Evolutionary conservation across 2,797 vertebrate species (phyloP).

Genomic region (Aulostomus chinensis): DNA sequence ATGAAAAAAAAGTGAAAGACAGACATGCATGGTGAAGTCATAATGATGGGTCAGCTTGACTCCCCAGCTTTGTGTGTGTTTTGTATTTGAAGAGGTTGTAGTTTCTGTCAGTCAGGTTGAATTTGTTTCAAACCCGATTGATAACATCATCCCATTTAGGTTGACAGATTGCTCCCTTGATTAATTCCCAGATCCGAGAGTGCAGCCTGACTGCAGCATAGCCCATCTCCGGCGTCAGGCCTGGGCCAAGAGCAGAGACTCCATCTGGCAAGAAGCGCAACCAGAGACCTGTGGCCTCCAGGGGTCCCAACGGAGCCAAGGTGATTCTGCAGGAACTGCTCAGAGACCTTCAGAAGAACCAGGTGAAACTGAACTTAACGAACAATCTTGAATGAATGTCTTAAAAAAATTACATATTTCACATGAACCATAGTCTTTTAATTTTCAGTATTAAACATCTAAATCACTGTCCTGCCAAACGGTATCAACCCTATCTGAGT

Average conservation of each 20-base stretch:
- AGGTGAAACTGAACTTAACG: conserved; percentile 39
- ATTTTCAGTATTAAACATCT: no score
- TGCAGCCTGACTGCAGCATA: conserved; percentile 16
- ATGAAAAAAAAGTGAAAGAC: no score
- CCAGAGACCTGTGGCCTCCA: conserved; percentile 10
- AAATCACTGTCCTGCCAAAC: no score
- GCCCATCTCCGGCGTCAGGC: conserved; percentile 56
- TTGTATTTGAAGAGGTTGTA: no score
- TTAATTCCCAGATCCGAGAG: conserved; percentile 39
- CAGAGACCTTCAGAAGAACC: conserved; percentile 35
- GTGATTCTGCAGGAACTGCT: neutral
- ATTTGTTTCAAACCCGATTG: conserved; percentile 28
- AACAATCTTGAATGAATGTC: no score
- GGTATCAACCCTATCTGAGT: no score
- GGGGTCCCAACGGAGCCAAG: conserved; percentile 17
- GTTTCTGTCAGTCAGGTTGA: conserved; percentile 25
- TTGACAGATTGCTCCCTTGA: conserved; percentile 9
- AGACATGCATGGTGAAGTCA: no score
- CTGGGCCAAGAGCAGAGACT: conserved; percentile 71
- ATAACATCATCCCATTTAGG: no score
- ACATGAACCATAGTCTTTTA: no score
- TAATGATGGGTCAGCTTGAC: no score
- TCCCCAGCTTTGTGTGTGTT: no score
- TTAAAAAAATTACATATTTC: no score
- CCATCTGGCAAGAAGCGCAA: conserved; percentile 48